Evolutionary conservation across 2,888 invertebrate species (phyloP).

Genomic region (Trachelus troglodyta): DNA sequence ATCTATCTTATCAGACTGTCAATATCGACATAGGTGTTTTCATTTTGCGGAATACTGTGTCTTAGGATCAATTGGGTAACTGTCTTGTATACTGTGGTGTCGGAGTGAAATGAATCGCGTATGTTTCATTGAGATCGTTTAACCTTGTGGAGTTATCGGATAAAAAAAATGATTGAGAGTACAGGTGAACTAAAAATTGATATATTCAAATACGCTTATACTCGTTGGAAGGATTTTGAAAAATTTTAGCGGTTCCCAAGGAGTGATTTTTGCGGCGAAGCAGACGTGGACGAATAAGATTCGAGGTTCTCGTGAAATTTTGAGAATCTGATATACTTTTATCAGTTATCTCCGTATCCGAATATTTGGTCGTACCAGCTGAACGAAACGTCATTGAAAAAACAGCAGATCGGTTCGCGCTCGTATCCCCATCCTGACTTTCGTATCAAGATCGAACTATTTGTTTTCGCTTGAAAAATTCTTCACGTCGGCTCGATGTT

Average conservation of each 20-base stretch:
- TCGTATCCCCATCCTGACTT: not conserved
- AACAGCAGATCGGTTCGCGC: not conserved
- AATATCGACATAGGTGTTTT: slow-evolving; percentile 51
- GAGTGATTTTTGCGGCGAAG: not conserved
- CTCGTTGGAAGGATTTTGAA: not conserved
- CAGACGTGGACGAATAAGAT: not conserved
- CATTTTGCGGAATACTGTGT: slow-evolving; percentile 13
- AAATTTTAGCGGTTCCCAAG: not conserved
- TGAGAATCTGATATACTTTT: not conserved
- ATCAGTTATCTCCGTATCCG: not conserved
- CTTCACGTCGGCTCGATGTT: not conserved
- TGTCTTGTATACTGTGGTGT: not conserved
- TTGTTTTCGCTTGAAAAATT: not conserved
- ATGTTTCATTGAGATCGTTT: not conserved
- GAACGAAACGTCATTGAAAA: not conserved
- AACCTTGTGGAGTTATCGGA: not conserved
- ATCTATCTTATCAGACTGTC: slow-evolving; percentile 34
- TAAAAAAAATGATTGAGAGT: too few relatives aligned
- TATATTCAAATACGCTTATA: not conserved
- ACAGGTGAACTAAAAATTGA: not conserved
- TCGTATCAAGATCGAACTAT: not conserved
- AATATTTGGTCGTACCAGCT: not conserved
- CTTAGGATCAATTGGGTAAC: not conserved
- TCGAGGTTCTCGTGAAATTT: not conserved
- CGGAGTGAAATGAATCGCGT: not conserved